Evolutionary conservation across 1,140 invertebrate genomes (phyloP), one percentile per base, ranked within the genome.

Genomic region (Penaeus chinensis): DNA sequence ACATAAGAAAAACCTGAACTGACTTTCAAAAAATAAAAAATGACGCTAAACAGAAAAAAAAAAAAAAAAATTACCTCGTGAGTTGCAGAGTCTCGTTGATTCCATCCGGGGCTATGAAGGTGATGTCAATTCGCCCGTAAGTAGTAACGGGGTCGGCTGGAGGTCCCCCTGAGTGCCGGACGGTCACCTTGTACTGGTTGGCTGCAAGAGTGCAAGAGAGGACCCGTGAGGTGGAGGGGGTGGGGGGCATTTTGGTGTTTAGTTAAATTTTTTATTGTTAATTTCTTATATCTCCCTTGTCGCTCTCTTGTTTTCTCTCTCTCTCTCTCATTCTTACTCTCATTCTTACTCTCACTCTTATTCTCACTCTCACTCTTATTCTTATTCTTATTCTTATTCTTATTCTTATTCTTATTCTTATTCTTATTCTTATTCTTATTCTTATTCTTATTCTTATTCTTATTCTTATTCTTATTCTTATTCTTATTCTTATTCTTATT

Each of bases 11-110:
- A 32, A 32, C 32, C 32, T 1, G 2, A 32, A 32, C 32, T 2
- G 2, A 32, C 32, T 32, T 32, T 1, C 0, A 32, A 32, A 32
- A 32, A 32, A 32, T 32, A 32, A 24, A 27, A 80, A 61, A 60
- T 11, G 24, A 32, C 22, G 8, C 22, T 3, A 79, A 83, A 22
- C 62, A 37, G 27, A 60, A 69, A 65, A 0, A 80, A 37, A 60
- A 27, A 27, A 76, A 62, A 54, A 77, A 63, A n/a, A 42, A 93
- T 93, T 93, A 96, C 96, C 94, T 95, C 8, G 96, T 98, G 92
- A 98, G 95, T 7, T 95, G 94, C 92, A 98, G 98, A 27, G 96
- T 97, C 92, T 98, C 97, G 90, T 98, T 98, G 22, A 97, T 94
- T 10, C 95, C 94, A 3, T 95, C 94, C 82, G 96, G 95, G n/a